These are phyloP conservation scores for Ethmia dodecea DNA, from an alignment of 2,888 invertebrate species.

Conservation along the genomic window DNA sequence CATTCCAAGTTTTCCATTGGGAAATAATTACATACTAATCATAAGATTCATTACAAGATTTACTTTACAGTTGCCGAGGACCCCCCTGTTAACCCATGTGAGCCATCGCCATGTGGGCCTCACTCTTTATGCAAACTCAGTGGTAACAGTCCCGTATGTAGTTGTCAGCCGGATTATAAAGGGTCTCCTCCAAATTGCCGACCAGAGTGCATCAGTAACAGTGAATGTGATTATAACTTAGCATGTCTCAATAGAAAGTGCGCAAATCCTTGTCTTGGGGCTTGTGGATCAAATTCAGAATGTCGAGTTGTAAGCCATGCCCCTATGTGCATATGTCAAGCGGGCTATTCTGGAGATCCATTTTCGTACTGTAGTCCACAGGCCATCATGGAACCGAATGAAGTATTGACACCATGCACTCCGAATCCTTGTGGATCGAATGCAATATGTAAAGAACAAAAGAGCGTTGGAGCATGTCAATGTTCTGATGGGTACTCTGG, in stretches of 20 bases:
- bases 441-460: constrained; percentile 78
- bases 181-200: constrained; percentile 87
- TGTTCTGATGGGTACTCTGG: constrained; percentile 82
- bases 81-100: constrained; percentile 73
- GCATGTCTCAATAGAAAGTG: constrained; percentile 88
- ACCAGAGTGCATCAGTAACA: constrained; percentile 88
- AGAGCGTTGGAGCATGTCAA: constrained; percentile 81
- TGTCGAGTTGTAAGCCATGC: constrained; percentile 87
- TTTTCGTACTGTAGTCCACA: constrained; percentile 80
- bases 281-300: constrained; percentile 85
- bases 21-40: no score
- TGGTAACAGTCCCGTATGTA: constrained; percentile 84
- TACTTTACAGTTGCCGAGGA: constrained; percentile 36
- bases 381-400: constrained; percentile 46
- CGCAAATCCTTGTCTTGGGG: constrained; percentile 83
- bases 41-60: neutral
- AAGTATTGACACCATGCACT: constrained; percentile 77
- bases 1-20: neutral
- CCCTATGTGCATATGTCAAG: constrained; percentile 83
- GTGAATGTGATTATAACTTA: constrained; percentile 82
- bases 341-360: constrained; percentile 86
- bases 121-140: constrained; percentile 83
- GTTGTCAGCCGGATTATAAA: constrained; percentile 81
- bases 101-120: constrained; percentile 88
- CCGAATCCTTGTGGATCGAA: constrained; percentile 82